A percentile compares a stretch with the other conserved stretches of the same genome.
Evolutionary conservation across 2,888 invertebrate species (phyloP).

Genomic region (Harpagoxenus sublaevis): DNA sequence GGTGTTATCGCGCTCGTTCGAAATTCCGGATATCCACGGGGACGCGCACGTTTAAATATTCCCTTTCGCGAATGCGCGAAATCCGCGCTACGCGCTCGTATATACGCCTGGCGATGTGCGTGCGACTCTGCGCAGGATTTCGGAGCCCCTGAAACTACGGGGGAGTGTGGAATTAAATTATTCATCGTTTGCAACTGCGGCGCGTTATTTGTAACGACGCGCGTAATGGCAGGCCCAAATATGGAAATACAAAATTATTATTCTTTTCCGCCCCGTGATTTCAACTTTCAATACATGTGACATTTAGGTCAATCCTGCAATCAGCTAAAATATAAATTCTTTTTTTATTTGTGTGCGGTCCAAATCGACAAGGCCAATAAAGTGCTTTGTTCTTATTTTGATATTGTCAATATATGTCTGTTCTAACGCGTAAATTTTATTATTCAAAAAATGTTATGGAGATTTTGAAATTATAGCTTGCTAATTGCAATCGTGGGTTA

Average conservation of each 20-base stretch:
- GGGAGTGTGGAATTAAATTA: constrained; percentile 23
- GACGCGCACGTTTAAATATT: constrained; percentile 7
- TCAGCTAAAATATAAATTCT: not conserved
- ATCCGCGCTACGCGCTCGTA: not conserved
- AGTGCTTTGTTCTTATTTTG: not conserved
- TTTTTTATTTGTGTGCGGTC: not conserved
- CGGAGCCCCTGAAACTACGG: not conserved
- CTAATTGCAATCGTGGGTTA: not conserved
- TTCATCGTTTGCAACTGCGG: constrained; percentile 25
- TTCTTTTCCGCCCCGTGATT: not conserved
- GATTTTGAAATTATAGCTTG: not conserved
- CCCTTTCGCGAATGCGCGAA: constrained; percentile 19
- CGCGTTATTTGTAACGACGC: constrained; percentile 18
- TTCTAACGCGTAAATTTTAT: not conserved
- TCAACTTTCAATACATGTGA: not conserved
- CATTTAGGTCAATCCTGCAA: not conserved
- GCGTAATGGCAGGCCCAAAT: not conserved
- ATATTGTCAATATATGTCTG: not conserved
- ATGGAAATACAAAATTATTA: constrained; percentile 3
- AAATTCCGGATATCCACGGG: constrained; percentile 1
- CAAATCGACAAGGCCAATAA: not conserved
- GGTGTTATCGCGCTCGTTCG: not conserved
- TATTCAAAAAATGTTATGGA: not conserved
- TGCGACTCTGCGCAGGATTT: constrained; percentile 10
- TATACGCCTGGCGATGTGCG: not conserved